Percentiles rank a stretch among this genome's conserved stretches.
These are phyloP conservation scores for Apostichopus japonicus DNA, from an alignment of 35 echinoderm and acorn worm genomes.

Conservation along the genomic window DNA sequence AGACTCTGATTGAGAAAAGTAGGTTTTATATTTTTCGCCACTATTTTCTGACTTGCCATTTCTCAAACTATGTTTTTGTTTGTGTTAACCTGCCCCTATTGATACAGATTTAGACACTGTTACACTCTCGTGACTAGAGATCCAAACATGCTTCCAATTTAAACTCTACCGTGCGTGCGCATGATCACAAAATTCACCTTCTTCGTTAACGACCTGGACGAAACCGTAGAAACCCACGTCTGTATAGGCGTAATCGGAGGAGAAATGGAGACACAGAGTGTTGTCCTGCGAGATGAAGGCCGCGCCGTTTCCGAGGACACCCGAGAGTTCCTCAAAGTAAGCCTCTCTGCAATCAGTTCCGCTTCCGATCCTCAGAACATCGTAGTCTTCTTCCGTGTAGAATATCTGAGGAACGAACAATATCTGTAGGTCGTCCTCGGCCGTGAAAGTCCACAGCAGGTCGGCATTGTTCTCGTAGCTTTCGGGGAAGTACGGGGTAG, in stretches of 20 bases:
- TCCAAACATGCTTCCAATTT: too few relatives aligned
- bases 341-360: neutral
- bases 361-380: neutral
- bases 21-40: too few relatives aligned
- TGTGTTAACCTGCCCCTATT: too few relatives aligned
- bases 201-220: neutral
- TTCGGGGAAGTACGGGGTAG: neutral
- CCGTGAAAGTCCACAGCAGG: conserved; percentile 1
- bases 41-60: too few relatives aligned
- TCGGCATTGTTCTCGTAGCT: conserved; percentile 18
- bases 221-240: neutral
- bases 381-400: conserved; percentile 22
- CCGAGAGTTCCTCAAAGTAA: neutral
- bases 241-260: neutral
- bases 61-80: too few relatives aligned
- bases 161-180: too few relatives aligned
- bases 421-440: neutral
- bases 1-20: too few relatives aligned
- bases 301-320: neutral
- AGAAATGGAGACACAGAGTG: conserved; percentile 23
- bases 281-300: neutral
- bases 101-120: too few relatives aligned
- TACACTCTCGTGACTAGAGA: too few relatives aligned
- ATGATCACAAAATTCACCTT: neutral
- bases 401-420: neutral